phyloP scores from a whole-genome alignment of 2,797 vertebrate genomes.

The Clamator glandarius region DNA sequence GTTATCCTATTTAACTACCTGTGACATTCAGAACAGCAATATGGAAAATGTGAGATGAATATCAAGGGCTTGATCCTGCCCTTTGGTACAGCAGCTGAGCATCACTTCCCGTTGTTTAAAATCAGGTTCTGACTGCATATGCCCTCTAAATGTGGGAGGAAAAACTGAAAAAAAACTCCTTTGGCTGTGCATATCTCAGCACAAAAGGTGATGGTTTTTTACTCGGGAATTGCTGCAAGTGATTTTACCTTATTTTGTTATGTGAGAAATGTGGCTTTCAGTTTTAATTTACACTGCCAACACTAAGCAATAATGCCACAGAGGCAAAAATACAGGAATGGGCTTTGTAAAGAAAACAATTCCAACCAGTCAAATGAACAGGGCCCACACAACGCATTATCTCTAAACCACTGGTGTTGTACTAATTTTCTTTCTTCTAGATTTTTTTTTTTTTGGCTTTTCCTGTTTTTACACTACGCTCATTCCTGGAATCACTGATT shows the following conservation, averaged over 20 bases:
- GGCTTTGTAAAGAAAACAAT: not conserved
- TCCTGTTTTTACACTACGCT: accelerated
- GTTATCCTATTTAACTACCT: not conserved
- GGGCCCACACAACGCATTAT: not conserved
- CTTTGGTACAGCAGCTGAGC: not conserved
- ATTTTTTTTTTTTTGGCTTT: not conserved
- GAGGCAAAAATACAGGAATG: not conserved
- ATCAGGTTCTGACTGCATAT: not conserved
- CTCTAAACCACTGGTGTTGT: not conserved
- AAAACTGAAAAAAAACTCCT: constrained; percentile 5
- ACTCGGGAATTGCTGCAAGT: not conserved
- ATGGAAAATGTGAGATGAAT: not conserved
- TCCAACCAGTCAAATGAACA: not conserved
- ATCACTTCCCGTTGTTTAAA: constrained; percentile 1
- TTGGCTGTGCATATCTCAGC: not conserved
- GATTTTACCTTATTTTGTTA: not conserved
- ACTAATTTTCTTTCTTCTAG: not conserved
- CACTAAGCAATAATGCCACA: not conserved
- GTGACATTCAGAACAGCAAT: not conserved
- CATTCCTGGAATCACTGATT: not conserved
- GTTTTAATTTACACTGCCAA: not conserved
- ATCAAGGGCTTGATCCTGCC: not conserved
- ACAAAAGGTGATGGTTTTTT: not conserved
- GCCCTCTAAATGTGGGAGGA: not conserved
- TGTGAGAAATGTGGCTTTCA: not conserved